These are phyloP conservation scores for Sebastes jordani DNA, from an alignment of 2,797 vertebrate genomes.

Conservation along the genomic window DNA sequence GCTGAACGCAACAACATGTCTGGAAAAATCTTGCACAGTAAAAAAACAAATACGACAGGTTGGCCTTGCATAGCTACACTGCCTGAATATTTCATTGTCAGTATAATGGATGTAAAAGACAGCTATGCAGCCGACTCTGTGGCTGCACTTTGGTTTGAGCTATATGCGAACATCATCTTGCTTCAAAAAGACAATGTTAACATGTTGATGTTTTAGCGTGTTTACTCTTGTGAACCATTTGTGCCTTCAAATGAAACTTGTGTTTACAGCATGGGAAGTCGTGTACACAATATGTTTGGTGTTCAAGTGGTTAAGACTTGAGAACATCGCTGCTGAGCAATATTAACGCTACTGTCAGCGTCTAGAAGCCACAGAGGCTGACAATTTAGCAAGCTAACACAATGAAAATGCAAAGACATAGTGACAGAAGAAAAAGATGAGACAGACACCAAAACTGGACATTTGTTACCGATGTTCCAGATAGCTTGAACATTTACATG, in stretches of 20 bases:
- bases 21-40: not conserved
- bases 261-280: not conserved
- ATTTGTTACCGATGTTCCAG: accelerated
- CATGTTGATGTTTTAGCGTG: not conserved
- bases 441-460: not conserved
- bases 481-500: not conserved
- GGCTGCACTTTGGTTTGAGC: not conserved
- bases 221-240: not conserved
- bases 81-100: not conserved
- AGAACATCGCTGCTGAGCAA: not conserved
- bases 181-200: not conserved
- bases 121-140: not conserved
- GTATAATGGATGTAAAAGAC: not conserved
- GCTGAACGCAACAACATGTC: not conserved
- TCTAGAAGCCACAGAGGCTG: no score
- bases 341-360: not conserved
- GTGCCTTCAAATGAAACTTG: not conserved
- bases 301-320: no score
- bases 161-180: not conserved
- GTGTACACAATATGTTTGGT: no score
- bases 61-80: not conserved
- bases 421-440: not conserved
- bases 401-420: not conserved
- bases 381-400: no score
- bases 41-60: not conserved